Evolutionary conservation across 2,888 invertebrate genomes (phyloP).

Genomic region (Andrena chrysosceles): DNA sequence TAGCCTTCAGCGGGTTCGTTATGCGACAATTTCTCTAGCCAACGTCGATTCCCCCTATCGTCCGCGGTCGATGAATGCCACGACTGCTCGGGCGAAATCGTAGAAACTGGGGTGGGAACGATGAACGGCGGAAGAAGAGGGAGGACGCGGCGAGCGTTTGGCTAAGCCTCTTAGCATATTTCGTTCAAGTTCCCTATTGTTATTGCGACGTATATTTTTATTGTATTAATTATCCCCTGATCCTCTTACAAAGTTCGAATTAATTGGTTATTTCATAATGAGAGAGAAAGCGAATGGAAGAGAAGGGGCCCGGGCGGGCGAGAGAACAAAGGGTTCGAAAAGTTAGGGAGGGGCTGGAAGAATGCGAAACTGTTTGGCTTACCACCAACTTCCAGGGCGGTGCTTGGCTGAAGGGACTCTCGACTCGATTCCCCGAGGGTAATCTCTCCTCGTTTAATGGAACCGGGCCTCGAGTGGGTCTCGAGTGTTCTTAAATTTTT

Average conservation of each 20-base stretch:
- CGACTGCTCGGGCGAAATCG: conserved; percentile 4
- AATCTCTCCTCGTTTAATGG: conserved; percentile 64
- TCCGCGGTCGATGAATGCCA: not conserved
- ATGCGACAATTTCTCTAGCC: conserved; percentile 48
- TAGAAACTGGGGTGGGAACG: not conserved
- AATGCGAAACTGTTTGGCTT: conserved; percentile 79
- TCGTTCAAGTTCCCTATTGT: conserved; percentile 75
- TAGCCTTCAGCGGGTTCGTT: conserved; percentile 55
- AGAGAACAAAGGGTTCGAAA: conserved; percentile 39
- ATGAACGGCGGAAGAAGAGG: conserved; percentile 5
- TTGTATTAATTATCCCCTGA: conserved; percentile 80
- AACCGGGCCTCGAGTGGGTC: conserved; percentile 32
- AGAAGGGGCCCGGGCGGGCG: not conserved
- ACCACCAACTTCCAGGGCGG: conserved; percentile 76
- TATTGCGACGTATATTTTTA: conserved; percentile 78
- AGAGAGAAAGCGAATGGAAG: conserved; percentile 27
- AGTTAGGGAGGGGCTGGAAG: conserved; percentile 32
- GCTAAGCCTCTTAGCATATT: conserved; percentile 81
- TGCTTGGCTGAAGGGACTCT: conserved; percentile 68
- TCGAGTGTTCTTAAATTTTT: conserved; percentile 58
- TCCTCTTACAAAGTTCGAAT: conserved; percentile 80
- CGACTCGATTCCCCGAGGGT: conserved; percentile 69
- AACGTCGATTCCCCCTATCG: conserved; percentile 25
- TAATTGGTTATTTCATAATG: conserved; percentile 79
- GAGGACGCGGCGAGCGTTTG: conserved; percentile 44